Conservation (phyloP, 2,888 invertebrate genomes). For the Dynastes tityus region DNA sequence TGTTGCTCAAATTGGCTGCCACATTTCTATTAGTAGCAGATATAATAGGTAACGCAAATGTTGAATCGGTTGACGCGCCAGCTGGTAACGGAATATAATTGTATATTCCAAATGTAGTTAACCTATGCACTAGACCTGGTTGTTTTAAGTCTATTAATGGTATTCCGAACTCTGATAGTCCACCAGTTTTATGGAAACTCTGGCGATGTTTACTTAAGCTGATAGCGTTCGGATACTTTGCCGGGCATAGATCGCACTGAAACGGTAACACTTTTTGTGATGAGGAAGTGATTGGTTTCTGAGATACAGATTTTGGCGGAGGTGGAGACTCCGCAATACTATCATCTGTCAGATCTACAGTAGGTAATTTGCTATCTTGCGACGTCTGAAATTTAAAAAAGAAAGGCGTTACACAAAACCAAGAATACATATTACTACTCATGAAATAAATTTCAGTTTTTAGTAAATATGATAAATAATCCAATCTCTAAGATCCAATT, state of each 20-base stretch:
- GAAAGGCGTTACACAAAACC: background rate
- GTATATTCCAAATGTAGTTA: constrained; percentile 80
- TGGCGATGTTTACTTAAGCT: constrained; percentile 77
- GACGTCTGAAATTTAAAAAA: constrained; percentile 16
- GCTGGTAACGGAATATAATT: constrained; percentile 81
- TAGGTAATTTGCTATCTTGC: constrained; percentile 67
- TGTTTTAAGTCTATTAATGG: constrained; percentile 83
- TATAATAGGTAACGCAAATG: constrained; percentile 81
- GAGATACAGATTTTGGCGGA: constrained; percentile 65
- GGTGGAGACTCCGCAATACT: constrained; percentile 68
- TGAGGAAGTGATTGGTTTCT: constrained; percentile 53
- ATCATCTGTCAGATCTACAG: constrained; percentile 74
- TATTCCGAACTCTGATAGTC: constrained; percentile 79
- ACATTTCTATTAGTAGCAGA: constrained; percentile 63
- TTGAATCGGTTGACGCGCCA: constrained; percentile 73
- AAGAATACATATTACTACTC: background rate
- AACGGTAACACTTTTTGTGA: constrained; percentile 67
- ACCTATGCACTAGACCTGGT: constrained; percentile 77
- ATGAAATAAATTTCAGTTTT: background rate
- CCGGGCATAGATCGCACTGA: constrained; percentile 82
- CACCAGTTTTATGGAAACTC: constrained; percentile 74
- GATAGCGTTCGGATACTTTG: constrained; percentile 79
- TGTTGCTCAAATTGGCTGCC: constrained; percentile 73
- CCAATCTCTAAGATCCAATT: constrained; percentile 40
- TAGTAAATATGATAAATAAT: constrained; percentile 11